Evolutionary conservation across 2,113 vertebrate genomes (phyloP).

Genomic region (Struthio camelus): DNA sequence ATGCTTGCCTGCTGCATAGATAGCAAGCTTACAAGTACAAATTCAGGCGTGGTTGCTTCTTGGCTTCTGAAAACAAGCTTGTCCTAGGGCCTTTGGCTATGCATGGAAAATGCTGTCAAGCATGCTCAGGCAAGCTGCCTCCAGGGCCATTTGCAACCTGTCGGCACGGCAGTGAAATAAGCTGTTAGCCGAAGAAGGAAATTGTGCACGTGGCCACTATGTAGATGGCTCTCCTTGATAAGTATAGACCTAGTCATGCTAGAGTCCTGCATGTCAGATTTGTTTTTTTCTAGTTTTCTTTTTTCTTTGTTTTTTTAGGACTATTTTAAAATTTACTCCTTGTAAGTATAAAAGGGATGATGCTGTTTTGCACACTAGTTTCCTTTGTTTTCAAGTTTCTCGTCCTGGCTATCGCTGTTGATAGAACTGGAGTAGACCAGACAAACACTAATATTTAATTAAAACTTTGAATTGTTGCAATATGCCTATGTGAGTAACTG

Average conservation of each 20-base stretch:
- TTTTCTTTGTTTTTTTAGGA: neutral
- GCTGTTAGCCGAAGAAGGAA: neutral
- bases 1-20: neutral
- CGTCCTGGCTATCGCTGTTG: neutral
- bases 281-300: neutral
- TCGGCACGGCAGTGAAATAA: neutral
- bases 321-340: neutral
- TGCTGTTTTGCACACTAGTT: neutral
- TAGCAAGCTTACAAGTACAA: neutral
- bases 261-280: neutral
- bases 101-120: neutral
- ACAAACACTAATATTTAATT: neutral
- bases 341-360: neutral
- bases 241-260: neutral
- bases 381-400: neutral
- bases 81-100: neutral
- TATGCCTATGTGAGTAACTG: neutral
- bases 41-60: neutral
- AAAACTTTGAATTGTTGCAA: neutral
- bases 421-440: neutral
- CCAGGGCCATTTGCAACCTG: neutral
- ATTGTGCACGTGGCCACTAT: neutral
- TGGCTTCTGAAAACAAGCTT: neutral
- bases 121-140: conserved; percentile 33
- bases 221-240: neutral